Evolutionary conservation across 64 coral and sea anemone genomes (phyloP), one percentile per base, ranked within the genome.

Genomic region (Montipora cactus): DNA sequence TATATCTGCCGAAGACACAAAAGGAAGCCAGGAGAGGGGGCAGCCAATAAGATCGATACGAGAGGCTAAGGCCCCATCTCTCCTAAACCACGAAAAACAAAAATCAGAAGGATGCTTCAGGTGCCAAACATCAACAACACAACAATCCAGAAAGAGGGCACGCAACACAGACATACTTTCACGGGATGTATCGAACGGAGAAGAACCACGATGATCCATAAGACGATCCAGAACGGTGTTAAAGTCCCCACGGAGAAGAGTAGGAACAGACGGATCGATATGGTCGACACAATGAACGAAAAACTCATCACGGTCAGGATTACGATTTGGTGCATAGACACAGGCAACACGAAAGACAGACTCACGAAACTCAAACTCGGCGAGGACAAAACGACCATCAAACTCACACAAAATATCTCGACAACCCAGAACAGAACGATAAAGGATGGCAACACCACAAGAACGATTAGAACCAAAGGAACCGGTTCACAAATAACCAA

Each of bases 11-110:
- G 76, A 67, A 2, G 88, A 49, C 9, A 90, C 88, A 68, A 22
- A 4, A 48, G 19, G n/a, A 8, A 70, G 21, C 88, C 88, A 90
- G 13, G 23, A 44, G 18, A 69, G 8, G 0, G 88, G 88, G 22
- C 25, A 62, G 2, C 5, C 77, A 20, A 85, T 23, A 10, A 44
- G 70, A 49, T 91, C 89, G 16, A 91, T 91, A 25, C 89, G 87
- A 12, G 87, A 89, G 16, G 87, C 2, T 0, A 89, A 9, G 5
- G 53, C 2, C 4, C 21, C 15, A 62, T 77, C 16, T 1, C 12
- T 8, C 4, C 49, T 61, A 0, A 14, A 62, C 87, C 87, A 89
- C 1, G 87, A 4, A 19, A 78, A 89, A 18, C 73, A 5, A 1
- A 0, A 1, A 7, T 2, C 1, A 0, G 19, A 18, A 1, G 87